Conservation (phyloP, 2,113 vertebrate species). For the Muscicapa adusta region DNA sequence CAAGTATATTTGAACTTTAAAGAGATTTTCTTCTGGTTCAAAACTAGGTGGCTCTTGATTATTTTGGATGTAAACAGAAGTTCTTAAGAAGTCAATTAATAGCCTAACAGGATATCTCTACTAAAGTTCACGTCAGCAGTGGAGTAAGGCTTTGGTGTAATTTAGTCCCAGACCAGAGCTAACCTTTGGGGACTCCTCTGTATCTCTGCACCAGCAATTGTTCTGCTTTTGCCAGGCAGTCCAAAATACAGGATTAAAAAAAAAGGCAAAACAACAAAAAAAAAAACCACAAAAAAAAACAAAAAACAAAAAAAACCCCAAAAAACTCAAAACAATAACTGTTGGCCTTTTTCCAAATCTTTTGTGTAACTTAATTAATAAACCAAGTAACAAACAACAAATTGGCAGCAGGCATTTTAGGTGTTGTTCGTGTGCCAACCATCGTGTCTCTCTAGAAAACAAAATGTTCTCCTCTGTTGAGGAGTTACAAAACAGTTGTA, state of each 20-base stretch:
- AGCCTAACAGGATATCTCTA: neutral
- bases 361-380: conserved; percentile 69
- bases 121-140: neutral
- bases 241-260: conserved; percentile 19
- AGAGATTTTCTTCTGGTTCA: neutral
- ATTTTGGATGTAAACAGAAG: neutral
- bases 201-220: conserved; percentile 55
- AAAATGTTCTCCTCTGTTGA: conserved; percentile 36
- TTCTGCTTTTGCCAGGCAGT: conserved; percentile 28
- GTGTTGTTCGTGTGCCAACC: conserved; percentile 61
- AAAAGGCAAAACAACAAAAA: no score
- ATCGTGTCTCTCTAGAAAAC: conserved; percentile 18
- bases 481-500: conserved; percentile 37
- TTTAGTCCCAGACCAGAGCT: neutral
- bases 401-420: conserved; percentile 65
- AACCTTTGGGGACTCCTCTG: conserved; percentile 23
- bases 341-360: conserved; percentile 50
- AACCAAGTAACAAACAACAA: conserved; percentile 62
- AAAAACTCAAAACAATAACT: neutral
- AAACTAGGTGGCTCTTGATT: neutral
- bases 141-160: neutral
- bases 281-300: no score
- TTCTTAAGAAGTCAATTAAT: neutral
- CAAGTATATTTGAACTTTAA: neutral
- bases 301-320: no score